Percentiles rank a stretch among this genome's conserved stretches.
phyloP scores from a whole-genome alignment of 2,888 invertebrate species.

The Nysson spinosus region DNA sequence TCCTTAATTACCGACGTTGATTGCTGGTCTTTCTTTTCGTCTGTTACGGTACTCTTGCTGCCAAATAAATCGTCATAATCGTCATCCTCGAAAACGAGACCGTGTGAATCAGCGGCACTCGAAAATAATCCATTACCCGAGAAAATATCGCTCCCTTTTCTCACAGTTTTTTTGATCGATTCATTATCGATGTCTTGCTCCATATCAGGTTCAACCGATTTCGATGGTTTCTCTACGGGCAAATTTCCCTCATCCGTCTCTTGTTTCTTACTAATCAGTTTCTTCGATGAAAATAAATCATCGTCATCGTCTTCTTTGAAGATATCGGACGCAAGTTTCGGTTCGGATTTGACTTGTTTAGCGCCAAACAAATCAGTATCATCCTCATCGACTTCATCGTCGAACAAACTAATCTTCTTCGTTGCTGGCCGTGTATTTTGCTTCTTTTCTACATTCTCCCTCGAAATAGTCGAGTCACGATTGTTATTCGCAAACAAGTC shows the following conservation, averaged over 20 bases:
- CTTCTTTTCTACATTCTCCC: slow-evolving; percentile 6
- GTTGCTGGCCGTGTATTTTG: slow-evolving; percentile 1
- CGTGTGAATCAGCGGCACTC: slow-evolving; percentile 18
- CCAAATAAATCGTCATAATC: slow-evolving; percentile 64
- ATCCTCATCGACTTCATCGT: slow-evolving; percentile 62
- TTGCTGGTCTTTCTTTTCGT: slow-evolving; percentile 12
- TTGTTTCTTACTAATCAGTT: not conserved
- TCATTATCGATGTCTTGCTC: too few species aligned
- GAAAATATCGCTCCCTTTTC: slow-evolving; percentile 16
- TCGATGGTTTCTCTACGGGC: not conserved
- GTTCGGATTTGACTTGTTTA: slow-evolving; percentile 23
- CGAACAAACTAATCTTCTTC: slow-evolving; percentile 62
- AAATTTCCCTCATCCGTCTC: not conserved
- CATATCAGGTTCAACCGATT: too few species aligned
- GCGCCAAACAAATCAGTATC: slow-evolving; percentile 59
- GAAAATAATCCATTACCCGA: slow-evolving; percentile 35
- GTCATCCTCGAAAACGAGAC: slow-evolving; percentile 52
- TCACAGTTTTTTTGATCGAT: slow-evolving; percentile 15
- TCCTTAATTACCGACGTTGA: slow-evolving; percentile 18
- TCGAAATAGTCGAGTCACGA: slow-evolving; percentile 5
- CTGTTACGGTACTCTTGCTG: slow-evolving; percentile 23
- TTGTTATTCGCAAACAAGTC: slow-evolving; percentile 11
- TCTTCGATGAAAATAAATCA: slow-evolving; percentile 49
- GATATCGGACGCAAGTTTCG: slow-evolving; percentile 34
- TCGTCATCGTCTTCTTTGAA: slow-evolving; percentile 58